Evolutionary conservation across 1,140 invertebrate genomes (phyloP).

Genomic region (Drosophila quadrilineata): DNA sequence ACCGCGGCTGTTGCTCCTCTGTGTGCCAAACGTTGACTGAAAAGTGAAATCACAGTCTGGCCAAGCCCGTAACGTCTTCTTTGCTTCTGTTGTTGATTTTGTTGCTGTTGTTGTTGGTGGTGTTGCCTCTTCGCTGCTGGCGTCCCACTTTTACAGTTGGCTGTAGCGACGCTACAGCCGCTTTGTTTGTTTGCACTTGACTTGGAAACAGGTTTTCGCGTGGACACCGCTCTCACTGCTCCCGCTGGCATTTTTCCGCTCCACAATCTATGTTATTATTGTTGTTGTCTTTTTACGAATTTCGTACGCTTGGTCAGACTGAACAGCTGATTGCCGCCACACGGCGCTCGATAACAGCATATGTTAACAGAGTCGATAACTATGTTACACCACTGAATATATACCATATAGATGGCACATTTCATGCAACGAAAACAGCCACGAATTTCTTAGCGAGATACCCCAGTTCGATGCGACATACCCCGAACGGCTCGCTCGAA

Average conservation of each 20-base stretch:
- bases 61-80: conserved; percentile 25
- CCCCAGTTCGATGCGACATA: no score
- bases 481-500: no score
- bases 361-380: no score
- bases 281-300: conserved; percentile 22
- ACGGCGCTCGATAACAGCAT: no score
- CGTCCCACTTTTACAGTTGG: conserved; percentile 71
- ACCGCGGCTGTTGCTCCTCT: conserved; percentile 14
- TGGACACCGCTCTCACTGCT: conserved; percentile 14
- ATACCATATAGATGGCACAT: no score
- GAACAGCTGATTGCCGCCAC: no score
- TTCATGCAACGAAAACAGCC: no score
- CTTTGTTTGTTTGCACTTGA: conserved; percentile 71
- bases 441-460: no score
- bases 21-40: conserved; percentile 17
- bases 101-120: conserved; percentile 13
- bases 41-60: conserved; percentile 27
- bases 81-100: background rate
- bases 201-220: conserved; percentile 46
- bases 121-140: conserved; percentile 45
- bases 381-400: no score
- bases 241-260: conserved; percentile 23
- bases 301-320: background rate
- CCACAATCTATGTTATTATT: conserved; percentile 13
- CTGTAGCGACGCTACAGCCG: conserved; percentile 45